Base-by-base conservation (phyloP, 1,140 invertebrate species). In the Leptestheria dahalacensis region DNA sequence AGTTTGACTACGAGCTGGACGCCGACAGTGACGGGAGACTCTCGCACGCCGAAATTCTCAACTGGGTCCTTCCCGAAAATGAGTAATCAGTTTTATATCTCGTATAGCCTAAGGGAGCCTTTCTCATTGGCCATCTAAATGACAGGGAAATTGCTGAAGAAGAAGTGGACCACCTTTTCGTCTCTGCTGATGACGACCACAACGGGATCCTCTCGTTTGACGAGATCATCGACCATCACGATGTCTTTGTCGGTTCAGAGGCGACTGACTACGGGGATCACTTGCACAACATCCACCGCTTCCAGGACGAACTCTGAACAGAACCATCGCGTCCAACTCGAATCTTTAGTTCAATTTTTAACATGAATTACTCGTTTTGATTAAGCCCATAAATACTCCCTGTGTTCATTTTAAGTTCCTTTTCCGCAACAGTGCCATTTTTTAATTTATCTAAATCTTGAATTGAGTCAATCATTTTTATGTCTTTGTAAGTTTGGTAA, bases 221-320 rank as follows among this genome's bases (percentile, higher is more conserved):
- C 3, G 95, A 98, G 77, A 83, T 98, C 52, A 69, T 96, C 0
- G 78, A 84, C 18, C 86, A 93, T 70, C 85, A 96, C 69, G 86
- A 94, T 62, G 79, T 85, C 46, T 98, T 97, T 75, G 92, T 97
- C 15, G 92, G 93, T 15, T 94, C 89, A 70, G 91, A 97, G 77
- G 92, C 86, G 1, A 94, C 91, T n/a, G 89, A 94, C 69, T 96
- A 91, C 74, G 92, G 91, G 2, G 83, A 91, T 68, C 88, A 93
- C 71, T 77, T 94, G 48, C 79, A 86, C 56, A 84, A 86, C 65
- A 80, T 88, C 58, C 83, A 88, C 61, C 78, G 81, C 64, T 87
- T 90, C 66, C 73, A 79, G 59, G 88, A 92, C 68, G 89, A 92
- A 74, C 78, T 93, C 48, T 91, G 76, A 79, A 60, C 24, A 49